Evolutionary conservation across 2,888 invertebrate genomes (phyloP).

Genomic region (Pollenia amentaria): DNA sequence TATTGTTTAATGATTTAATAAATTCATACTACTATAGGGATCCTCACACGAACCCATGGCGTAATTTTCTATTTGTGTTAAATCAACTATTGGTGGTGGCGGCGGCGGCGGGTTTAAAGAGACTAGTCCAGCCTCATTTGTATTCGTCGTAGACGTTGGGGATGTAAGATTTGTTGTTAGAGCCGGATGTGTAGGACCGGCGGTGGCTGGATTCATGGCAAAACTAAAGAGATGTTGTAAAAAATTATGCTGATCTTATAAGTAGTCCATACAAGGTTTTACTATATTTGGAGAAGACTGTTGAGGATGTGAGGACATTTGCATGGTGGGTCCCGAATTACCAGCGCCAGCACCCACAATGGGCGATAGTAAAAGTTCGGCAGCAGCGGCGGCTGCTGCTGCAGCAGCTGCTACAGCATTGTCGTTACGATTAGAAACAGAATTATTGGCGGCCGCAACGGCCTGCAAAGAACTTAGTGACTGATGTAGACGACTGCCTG

Average conservation of each 20-base stretch:
- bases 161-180: constrained; percentile 39
- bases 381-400: constrained; percentile 82
- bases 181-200: constrained; percentile 75
- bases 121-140: constrained; percentile 55
- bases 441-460: constrained; percentile 79
- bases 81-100: constrained; percentile 79
- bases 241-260: constrained; percentile 85
- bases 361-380: constrained; percentile 82
- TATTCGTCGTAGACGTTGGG: constrained; percentile 53
- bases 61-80: constrained; percentile 80
- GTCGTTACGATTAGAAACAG: constrained; percentile 77
- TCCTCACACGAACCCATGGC: constrained; percentile 70
- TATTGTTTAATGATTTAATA: constrained; percentile 80
- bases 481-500: constrained; percentile 82
- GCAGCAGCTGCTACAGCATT: constrained; percentile 82
- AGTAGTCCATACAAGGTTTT: constrained; percentile 85
- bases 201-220: constrained; percentile 81
- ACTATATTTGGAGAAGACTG: constrained; percentile 84
- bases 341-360: constrained; percentile 81
- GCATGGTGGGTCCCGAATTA: constrained; percentile 78
- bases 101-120: constrained; percentile 66
- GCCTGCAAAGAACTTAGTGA: constrained; percentile 82
- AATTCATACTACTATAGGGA: constrained; percentile 81
- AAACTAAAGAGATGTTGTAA: constrained; percentile 84
- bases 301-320: constrained; percentile 81